These are phyloP conservation scores for Rhinogobio ventralis DNA, from an alignment of 2,797 vertebrate species.

Conservation along the genomic window DNA sequence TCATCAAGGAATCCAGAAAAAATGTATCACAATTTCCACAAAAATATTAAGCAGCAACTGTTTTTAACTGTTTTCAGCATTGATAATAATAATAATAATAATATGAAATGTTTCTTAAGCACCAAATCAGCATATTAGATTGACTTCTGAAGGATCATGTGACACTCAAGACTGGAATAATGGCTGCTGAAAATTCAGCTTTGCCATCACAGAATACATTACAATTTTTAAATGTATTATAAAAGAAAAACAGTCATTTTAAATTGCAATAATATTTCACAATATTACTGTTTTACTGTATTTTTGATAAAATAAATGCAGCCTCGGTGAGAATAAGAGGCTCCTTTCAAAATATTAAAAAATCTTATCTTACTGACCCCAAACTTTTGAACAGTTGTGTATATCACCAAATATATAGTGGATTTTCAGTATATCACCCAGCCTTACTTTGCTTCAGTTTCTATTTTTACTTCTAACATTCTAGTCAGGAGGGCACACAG, in stretches of 20 bases:
- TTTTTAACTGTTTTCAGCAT: too few relatives aligned
- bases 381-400: background rate
- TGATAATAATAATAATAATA: too few relatives aligned
- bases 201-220: background rate
- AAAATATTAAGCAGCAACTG: background rate
- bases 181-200: background rate
- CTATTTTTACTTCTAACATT: background rate
- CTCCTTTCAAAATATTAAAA: background rate
- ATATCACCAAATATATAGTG: background rate
- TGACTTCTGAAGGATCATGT: background rate
- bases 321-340: background rate
- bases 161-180: background rate
- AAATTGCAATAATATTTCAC: background rate
- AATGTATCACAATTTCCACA: background rate
- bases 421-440: background rate
- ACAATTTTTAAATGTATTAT: background rate
- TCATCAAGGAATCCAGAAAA: too few relatives aligned
- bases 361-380: background rate
- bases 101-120: background rate
- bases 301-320: background rate
- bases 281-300: background rate
- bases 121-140: background rate
- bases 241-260: background rate
- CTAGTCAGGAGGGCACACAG: background rate
- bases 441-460: background rate